phyloP scores from a whole-genome alignment of 2,888 invertebrate genomes.

The Heterodera filipjevi region DNA sequence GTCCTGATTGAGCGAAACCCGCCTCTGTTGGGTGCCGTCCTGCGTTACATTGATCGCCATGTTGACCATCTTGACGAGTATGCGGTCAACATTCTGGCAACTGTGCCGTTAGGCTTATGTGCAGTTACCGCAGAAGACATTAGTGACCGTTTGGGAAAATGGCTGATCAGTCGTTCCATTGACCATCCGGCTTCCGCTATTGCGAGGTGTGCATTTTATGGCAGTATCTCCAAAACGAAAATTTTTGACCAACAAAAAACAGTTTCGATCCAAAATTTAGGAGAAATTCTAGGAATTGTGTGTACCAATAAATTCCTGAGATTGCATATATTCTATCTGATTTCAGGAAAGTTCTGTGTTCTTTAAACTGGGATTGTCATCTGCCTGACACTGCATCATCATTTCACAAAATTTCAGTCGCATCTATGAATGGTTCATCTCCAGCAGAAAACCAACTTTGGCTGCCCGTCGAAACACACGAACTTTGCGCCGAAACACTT shows the following conservation, averaged over 20 bases:
- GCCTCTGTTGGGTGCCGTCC: conserved; percentile 47
- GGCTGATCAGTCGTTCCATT: conserved; percentile 58
- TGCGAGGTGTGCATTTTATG: conserved; percentile 44
- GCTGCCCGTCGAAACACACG: conserved; percentile 55
- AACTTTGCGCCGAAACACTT: conserved; percentile 54
- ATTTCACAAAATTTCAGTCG: not conserved
- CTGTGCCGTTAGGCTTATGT: conserved; percentile 51
- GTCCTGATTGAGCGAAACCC: conserved; percentile 53
- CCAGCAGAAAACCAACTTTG: conserved; percentile 41
- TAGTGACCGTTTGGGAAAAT: conserved; percentile 57
- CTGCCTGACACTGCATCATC: not conserved
- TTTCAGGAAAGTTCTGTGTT: conserved; percentile 24
- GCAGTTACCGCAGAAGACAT: conserved; percentile 47
- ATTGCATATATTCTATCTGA: too few species aligned
- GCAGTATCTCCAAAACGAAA: not conserved
- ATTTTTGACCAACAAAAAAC: not conserved
- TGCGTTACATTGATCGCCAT: conserved; percentile 53
- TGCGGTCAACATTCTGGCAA: conserved; percentile 58
- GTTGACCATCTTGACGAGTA: conserved; percentile 58
- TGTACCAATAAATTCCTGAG: not conserved
- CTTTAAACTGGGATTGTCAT: conserved; percentile 27
- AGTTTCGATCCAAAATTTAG: too few species aligned
- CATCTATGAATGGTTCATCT: not conserved
- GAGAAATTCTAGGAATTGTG: not conserved
- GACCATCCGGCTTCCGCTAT: conserved; percentile 55